Conservation (phyloP, 2,888 invertebrate genomes). For the Drosophila pegasa region DNA sequence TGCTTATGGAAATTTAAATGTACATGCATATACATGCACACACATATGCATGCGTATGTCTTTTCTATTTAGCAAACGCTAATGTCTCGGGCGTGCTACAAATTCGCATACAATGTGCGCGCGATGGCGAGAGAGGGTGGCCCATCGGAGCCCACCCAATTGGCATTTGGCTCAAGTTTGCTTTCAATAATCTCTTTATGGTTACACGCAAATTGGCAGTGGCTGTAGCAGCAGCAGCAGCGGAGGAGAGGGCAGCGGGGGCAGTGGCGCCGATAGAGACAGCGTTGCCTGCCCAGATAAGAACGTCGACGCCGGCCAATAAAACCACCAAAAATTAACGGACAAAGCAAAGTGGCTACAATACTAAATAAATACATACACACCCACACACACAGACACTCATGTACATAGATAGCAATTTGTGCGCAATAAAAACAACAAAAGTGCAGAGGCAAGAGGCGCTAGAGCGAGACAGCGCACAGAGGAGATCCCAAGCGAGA, state of each 20-base stretch:
- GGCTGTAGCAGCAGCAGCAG: conserved; percentile 9
- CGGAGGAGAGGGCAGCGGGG: background rate
- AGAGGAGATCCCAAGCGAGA: conserved; percentile 39
- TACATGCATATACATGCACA: background rate
- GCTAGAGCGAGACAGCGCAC: conserved; percentile 29
- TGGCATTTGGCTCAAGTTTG: conserved; percentile 52
- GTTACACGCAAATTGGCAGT: conserved; percentile 50
- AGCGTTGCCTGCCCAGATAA: conserved; percentile 55
- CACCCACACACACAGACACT: background rate
- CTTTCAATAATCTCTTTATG: conserved; percentile 69
- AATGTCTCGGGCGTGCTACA: conserved; percentile 41
- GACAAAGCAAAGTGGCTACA: conserved; percentile 48
- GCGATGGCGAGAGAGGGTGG: conserved; percentile 10
- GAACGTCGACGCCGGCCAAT: conserved; percentile 60
- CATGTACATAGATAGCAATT: conserved; percentile 38
- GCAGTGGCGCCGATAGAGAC: conserved; percentile 15
- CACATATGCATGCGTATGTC: conserved; percentile 7
- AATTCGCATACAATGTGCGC: conserved; percentile 28
- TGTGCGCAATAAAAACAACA: conserved; percentile 43
- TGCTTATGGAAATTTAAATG: conserved; percentile 24
- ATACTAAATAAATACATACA: conserved; percentile 9
- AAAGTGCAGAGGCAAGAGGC: conserved; percentile 5
- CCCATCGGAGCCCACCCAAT: conserved; percentile 49
- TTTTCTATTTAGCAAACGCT: conserved; percentile 21
- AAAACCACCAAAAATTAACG: conserved; percentile 62